These are phyloP conservation scores for Peromyscus melanophrys DNA, from an alignment of 2,797 vertebrate genomes.

Conservation along the genomic window DNA sequence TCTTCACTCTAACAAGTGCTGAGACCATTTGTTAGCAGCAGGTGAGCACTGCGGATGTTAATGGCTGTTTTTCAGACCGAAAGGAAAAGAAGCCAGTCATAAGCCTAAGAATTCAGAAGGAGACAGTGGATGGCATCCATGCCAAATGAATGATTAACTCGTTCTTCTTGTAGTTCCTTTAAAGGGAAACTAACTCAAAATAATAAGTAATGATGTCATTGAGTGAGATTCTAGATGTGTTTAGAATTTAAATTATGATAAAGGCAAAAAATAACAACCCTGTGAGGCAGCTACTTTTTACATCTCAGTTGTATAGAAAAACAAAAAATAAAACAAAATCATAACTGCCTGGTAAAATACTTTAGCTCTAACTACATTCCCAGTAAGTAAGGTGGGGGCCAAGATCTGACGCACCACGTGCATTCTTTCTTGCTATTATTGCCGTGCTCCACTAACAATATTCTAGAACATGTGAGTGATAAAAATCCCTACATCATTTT, in stretches of 20 bases:
- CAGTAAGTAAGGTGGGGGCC: background rate
- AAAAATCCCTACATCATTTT: background rate
- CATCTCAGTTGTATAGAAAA: background rate
- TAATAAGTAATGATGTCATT: background rate
- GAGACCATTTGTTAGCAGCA: no score
- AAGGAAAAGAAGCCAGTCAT: accelerated
- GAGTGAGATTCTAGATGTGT: background rate
- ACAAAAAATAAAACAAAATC: background rate
- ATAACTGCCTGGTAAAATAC: background rate
- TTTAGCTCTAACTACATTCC: background rate
- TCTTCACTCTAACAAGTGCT: background rate
- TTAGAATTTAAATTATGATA: background rate
- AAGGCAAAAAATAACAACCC: background rate
- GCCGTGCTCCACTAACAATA: background rate
- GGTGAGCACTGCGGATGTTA: accelerated
- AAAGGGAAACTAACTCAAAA: background rate
- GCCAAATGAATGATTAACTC: accelerated
- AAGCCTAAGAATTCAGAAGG: background rate
- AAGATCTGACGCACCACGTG: accelerated
- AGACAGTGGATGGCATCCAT: accelerated
- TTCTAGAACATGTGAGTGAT: background rate
- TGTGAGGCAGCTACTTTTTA: background rate
- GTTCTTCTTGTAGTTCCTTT: background rate
- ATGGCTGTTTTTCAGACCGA: background rate
- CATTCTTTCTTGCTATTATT: background rate